These are phyloP conservation scores for Caenorhabditis angaria DNA, from an alignment of 2,888 invertebrate species.

Conservation along the genomic window DNA sequence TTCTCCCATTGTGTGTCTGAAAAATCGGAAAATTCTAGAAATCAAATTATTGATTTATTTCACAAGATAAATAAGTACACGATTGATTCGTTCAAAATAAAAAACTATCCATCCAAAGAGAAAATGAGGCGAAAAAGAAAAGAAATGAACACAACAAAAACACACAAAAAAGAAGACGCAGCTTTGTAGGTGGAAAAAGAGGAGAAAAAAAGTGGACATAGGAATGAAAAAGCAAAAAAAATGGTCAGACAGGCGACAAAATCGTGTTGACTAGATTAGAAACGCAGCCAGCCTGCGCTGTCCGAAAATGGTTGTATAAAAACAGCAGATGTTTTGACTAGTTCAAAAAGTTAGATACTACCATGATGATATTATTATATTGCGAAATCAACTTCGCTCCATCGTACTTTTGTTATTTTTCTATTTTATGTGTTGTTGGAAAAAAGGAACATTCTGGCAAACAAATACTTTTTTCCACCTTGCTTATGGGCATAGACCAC, in stretches of 20 bases:
- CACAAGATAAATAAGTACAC: background rate
- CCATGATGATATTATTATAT: constrained; percentile 18
- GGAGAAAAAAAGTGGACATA: background rate
- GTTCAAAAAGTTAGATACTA: background rate
- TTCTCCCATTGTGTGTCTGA: constrained; percentile 20
- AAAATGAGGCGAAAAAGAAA: background rate
- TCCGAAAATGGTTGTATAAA: background rate
- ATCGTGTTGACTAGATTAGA: background rate
- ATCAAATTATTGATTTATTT: background rate
- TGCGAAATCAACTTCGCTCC: constrained; percentile 34
- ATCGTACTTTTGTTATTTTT: constrained; percentile 20
- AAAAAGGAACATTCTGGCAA: constrained; percentile 30
- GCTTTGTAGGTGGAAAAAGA: too few relatives aligned
- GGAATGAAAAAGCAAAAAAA: background rate
- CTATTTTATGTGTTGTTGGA: too few relatives aligned
- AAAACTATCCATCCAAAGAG: background rate
- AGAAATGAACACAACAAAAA: background rate
- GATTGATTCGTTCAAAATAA: background rate
- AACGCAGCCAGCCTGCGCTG: background rate
- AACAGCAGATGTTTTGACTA: too few relatives aligned
- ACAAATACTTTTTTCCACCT: constrained; percentile 5
- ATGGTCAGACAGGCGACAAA: background rate
- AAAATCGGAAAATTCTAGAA: constrained; percentile 7
- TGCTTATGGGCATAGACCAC: background rate
- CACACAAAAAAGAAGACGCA: background rate